phyloP scores from a whole-genome alignment of 2,113 vertebrate species.

The Poecilia latipinna region DNA sequence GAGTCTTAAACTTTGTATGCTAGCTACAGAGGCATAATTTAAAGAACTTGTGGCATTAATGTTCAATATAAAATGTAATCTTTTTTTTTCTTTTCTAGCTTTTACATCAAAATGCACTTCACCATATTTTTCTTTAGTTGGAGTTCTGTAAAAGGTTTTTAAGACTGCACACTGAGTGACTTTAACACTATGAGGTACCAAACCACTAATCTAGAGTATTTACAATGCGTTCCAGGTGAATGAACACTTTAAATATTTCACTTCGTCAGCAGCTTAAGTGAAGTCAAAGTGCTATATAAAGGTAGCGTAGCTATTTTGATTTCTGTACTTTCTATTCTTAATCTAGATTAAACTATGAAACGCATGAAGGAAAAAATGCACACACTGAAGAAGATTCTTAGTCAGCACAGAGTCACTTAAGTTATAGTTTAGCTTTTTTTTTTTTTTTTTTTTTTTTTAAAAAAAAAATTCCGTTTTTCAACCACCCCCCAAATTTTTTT shows the following conservation, averaged over 20 bases:
- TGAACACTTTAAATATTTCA: neutral
- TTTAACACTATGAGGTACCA: neutral
- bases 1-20: too few relatives aligned
- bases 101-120: neutral
- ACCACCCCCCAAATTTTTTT: too few relatives aligned
- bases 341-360: slow-evolving; percentile 4
- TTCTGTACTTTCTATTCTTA: slow-evolving; percentile 3
- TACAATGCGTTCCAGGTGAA: neutral
- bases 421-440: slow-evolving; percentile 3
- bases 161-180: neutral
- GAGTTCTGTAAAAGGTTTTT: too few relatives aligned
- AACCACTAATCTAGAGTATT: neutral
- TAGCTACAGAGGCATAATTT: too few relatives aligned
- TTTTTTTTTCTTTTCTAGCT: neutral
- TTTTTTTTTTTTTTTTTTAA: neutral
- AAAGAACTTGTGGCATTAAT: neutral
- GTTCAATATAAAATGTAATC: too few relatives aligned
- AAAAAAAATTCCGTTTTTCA: too few relatives aligned
- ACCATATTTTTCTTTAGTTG: too few relatives aligned
- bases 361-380: slow-evolving; percentile 1
- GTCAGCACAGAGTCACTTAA: neutral
- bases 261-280: neutral
- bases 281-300: neutral
- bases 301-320: neutral
- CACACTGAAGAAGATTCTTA: neutral